Evolutionary conservation across 2,797 vertebrate species (phyloP).

Genomic region (Trematomus bernacchii): DNA sequence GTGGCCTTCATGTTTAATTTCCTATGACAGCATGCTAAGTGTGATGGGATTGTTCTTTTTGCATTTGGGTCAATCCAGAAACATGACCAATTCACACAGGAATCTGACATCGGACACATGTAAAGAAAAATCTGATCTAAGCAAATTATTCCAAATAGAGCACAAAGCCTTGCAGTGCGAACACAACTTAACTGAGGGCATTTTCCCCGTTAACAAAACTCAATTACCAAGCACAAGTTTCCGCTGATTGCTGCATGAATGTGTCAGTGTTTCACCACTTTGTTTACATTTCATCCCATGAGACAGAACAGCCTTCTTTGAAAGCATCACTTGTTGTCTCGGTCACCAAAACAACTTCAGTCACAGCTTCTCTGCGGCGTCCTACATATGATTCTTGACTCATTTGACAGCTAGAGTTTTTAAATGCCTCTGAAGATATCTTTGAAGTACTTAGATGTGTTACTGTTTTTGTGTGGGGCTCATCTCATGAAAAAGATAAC

Average conservation of each 20-base stretch:
- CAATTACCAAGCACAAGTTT: background rate
- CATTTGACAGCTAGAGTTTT: slow-evolving; percentile 20
- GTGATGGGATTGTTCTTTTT: no score
- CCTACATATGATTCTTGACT: slow-evolving; percentile 1
- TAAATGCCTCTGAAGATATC: slow-evolving; percentile 6
- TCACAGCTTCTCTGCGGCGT: background rate
- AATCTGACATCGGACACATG: no score
- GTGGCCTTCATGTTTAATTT: no score
- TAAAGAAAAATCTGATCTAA: no score
- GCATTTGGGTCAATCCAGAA: no score
- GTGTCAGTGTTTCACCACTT: slow-evolving; percentile 1
- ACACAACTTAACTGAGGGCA: no score
- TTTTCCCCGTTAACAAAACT: background rate
- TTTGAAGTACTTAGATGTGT: background rate
- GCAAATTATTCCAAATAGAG: no score
- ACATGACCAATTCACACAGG: no score
- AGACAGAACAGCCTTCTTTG: slow-evolving; percentile 4
- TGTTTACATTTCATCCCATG: slow-evolving; percentile 28
- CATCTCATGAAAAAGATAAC: slow-evolving; percentile 3
- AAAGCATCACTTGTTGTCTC: background rate
- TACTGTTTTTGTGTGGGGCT: slow-evolving; percentile 1
- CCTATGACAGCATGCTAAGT: no score
- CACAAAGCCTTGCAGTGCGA: no score
- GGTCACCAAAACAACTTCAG: slow-evolving; percentile 1
- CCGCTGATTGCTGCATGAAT: slow-evolving; percentile 12